phyloP scores from a whole-genome alignment of 2,888 invertebrate genomes.

The Candidula unifasciata region DNA sequence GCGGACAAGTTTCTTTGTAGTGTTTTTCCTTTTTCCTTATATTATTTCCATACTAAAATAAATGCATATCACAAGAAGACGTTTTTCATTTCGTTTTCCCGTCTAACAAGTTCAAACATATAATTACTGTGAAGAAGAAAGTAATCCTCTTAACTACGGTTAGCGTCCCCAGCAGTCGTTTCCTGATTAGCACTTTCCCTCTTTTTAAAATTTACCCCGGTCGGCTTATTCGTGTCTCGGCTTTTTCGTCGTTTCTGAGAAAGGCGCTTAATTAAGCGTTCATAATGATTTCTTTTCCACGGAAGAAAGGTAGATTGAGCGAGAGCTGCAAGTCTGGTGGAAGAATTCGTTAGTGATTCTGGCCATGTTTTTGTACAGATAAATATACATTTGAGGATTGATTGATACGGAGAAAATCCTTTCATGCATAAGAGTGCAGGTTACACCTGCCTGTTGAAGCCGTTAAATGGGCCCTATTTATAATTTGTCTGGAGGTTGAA shows the following conservation, averaged over 20 bases:
- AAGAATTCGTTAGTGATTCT: not conserved
- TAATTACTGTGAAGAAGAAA: slow-evolving; percentile 1
- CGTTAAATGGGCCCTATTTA: too few species aligned
- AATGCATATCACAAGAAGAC: not conserved
- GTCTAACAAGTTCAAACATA: not conserved
- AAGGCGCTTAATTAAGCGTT: slow-evolving; percentile 24
- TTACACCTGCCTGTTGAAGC: too few species aligned
- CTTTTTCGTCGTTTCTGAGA: slow-evolving; percentile 3
- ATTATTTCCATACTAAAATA: not conserved
- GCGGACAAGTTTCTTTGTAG: not conserved
- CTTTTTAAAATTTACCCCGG: not conserved
- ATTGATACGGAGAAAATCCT: too few species aligned
- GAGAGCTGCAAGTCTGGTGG: not conserved
- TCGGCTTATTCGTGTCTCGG: slow-evolving; percentile 1
- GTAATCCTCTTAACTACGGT: slow-evolving; percentile 27
- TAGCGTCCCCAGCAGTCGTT: slow-evolving; percentile 21
- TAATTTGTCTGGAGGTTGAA: too few species aligned
- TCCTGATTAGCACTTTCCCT: slow-evolving; percentile 24
- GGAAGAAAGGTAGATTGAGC: slow-evolving; percentile 5
- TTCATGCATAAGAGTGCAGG: too few species aligned
- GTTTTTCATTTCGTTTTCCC: not conserved
- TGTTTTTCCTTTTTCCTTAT: not conserved
- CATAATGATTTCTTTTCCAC: not conserved
- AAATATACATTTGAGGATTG: too few species aligned
- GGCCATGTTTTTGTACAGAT: too few species aligned